Evolutionary conservation across 2,113 vertebrate species (phyloP).

Genomic region (Calidris pygmaea): DNA sequence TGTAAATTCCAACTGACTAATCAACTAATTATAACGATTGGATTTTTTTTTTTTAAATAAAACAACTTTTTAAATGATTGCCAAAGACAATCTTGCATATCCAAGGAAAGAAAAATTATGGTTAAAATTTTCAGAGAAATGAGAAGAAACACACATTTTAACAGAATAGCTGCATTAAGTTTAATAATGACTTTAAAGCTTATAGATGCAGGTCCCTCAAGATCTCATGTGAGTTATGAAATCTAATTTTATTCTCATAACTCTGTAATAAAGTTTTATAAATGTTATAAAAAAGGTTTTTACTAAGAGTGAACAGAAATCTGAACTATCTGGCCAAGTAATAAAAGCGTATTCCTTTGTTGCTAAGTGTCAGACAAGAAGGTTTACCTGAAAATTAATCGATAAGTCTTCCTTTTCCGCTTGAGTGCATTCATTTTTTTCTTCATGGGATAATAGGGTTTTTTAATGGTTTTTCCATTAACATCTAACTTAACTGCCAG

Average conservation of each 20-base stretch:
- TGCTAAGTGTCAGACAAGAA: constrained; percentile 55
- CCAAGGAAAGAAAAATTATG: not conserved
- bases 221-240: constrained; percentile 75
- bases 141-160: constrained; percentile 30
- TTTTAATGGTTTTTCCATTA: constrained; percentile 71
- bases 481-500: constrained; percentile 56
- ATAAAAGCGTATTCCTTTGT: constrained; percentile 73
- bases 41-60: not conserved
- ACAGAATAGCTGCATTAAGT: constrained; percentile 43
- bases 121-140: constrained; percentile 30
- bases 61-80: not conserved
- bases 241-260: constrained; percentile 80
- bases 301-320: constrained; percentile 72
- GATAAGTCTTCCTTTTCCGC: constrained; percentile 63
- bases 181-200: constrained; percentile 68
- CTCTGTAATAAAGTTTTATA: constrained; percentile 80
- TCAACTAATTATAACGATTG: not conserved
- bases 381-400: constrained; percentile 72
- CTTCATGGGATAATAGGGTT: constrained; percentile 49
- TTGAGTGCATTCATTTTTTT: constrained; percentile 64
- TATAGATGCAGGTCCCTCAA: constrained; percentile 56
- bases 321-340: constrained; percentile 71
- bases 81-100: not conserved
- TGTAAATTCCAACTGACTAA: not conserved
- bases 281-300: constrained; percentile 76